phyloP scores from a whole-genome alignment of 2,113 vertebrate species.

The Macquaria ambigua region DNA sequence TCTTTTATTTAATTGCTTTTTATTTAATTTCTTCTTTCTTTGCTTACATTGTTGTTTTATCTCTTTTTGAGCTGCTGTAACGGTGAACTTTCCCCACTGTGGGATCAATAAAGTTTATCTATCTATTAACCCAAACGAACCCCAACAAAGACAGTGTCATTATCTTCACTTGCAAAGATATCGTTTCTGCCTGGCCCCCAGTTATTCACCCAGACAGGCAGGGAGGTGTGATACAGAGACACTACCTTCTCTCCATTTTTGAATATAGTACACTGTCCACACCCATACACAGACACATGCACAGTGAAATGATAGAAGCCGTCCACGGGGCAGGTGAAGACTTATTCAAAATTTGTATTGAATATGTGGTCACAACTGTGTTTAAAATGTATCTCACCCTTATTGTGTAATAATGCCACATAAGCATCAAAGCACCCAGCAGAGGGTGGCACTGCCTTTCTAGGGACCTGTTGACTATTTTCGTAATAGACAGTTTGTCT shows the following conservation, averaged over 20 bases:
- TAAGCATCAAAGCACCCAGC: background rate
- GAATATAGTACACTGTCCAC: conserved; percentile 48
- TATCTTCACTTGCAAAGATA: conserved; percentile 62
- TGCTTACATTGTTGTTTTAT: too few species aligned
- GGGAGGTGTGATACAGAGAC: conserved; percentile 56
- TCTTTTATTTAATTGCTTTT: too few species aligned
- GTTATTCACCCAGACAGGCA: conserved; percentile 53
- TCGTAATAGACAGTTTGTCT: background rate
- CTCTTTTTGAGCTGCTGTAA: too few species aligned
- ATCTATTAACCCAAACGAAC: conserved; percentile 45
- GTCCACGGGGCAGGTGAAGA: conserved; percentile 55
- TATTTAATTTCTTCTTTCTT: too few species aligned
- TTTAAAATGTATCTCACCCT: background rate
- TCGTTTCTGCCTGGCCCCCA: conserved; percentile 53
- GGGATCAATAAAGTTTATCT: too few species aligned
- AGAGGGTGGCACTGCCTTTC: background rate
- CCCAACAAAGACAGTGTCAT: conserved; percentile 65
- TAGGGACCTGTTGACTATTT: background rate
- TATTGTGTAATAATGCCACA: background rate
- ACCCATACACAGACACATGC: conserved; percentile 55
- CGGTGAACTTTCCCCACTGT: too few species aligned
- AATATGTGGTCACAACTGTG: background rate
- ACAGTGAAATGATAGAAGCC: conserved; percentile 62
- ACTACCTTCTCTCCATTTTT: conserved; percentile 73
- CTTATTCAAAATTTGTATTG: background rate